Conservation (phyloP, 2,113 vertebrate species). For the Cinclus mexicanus region DNA sequence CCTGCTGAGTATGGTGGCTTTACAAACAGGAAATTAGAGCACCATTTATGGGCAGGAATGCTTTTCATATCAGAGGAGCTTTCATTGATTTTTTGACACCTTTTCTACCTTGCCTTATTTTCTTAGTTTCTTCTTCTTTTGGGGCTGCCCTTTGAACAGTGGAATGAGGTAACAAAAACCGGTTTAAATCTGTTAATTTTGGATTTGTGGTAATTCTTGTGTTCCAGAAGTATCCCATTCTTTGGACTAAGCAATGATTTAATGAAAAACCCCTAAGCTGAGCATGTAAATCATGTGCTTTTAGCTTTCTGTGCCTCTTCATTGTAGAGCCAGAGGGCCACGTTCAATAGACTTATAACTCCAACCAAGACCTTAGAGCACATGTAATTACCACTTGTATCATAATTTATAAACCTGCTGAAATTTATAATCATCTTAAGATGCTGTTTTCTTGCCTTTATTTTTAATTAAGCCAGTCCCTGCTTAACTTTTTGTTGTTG, state of each 20-base stretch:
- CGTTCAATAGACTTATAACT: not conserved
- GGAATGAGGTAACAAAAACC: not conserved
- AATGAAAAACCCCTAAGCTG: not conserved
- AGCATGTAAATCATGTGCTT: not conserved
- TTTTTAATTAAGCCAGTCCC: not conserved
- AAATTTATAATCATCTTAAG: not conserved
- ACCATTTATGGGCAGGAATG: not conserved
- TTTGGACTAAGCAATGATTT: not conserved
- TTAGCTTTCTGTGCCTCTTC: not conserved
- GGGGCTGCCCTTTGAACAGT: not conserved
- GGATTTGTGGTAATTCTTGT: not conserved
- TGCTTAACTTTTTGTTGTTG: not conserved
- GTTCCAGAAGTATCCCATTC: not conserved
- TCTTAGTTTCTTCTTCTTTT: not conserved
- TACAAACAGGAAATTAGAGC: not conserved
- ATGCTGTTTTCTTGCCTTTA: not conserved
- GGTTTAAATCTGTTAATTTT: fast-evolving
- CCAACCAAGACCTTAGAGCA: not conserved
- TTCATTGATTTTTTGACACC: not conserved
- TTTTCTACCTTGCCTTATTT: not conserved
- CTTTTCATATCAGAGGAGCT: not conserved
- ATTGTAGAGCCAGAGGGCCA: not conserved
- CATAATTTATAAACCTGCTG: not conserved
- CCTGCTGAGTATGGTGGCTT: not conserved
- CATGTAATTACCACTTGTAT: not conserved